Base-by-base conservation (phyloP, 1,140 invertebrate genomes). In the Caenorhabditis brenneri region DNA sequence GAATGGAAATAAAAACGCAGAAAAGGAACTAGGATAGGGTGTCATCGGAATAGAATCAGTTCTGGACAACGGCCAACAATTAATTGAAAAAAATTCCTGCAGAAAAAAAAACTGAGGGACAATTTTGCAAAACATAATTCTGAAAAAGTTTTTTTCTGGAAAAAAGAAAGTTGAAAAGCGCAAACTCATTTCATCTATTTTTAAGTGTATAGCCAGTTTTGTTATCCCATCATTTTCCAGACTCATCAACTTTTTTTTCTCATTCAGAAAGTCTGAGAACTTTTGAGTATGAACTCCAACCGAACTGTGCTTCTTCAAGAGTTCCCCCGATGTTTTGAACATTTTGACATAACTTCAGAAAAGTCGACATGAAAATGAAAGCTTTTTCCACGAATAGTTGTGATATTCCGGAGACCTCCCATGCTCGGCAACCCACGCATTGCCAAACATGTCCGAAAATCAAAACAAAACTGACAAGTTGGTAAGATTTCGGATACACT, bases 391-490 rank as follows among this genome's bases (percentile, higher is more conserved):
- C 33, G 29, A 74, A 74, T 42, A 33, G 29, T 42, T 39, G 33
- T 74, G 36, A 74, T 74, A 74, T 74, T 42, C 22, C 36, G 36
- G 12, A 74, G 36, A 46, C 36, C 19, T 42, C 39, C 22, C 65
- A n/a, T n/a, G 36, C 33, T 42, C 1, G 29, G 36, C 65, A 74
- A 74, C 65, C 33, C 65, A 74, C 65, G 65, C 65, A 33, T 39
- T 39, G 15, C 19, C 22, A 65, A 65, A 65, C 60, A 42, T 74
- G 65, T 74, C 65, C 1, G 24, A n/a, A 74, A 42, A 74, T 74
- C n/a, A 74, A 74, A 74, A 74, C 36, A 74, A 74, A 74, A 74
- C 36, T 42, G 65, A 74, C 65, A 74, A 74, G 36, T 74, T 46
- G 65, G 33, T 42, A 31, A 46, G 36, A 46, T 19, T 65, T 65